Evolutionary conservation across 2,888 invertebrate genomes (phyloP), one percentile per base, ranked within the genome.

Genomic region (Alcis repandata): DNA sequence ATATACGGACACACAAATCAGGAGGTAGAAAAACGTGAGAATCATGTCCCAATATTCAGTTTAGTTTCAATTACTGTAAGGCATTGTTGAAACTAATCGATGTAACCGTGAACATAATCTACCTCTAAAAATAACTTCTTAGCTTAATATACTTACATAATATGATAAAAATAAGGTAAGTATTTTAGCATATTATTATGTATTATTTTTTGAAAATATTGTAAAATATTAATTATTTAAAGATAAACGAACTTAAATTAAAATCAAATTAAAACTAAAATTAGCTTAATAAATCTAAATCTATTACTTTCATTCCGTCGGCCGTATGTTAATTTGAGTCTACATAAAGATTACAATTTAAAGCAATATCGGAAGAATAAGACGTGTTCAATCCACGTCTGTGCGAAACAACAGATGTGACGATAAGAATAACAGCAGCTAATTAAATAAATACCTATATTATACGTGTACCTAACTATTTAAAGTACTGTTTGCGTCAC

Each of bases 381-480:
- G 51, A 63, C 36, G 43, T 45, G 51, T 65, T 56, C 46, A 56
- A 41, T 62, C 59, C 68, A 71, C 57, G 61, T 62, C 65, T 69
- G 68, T 61, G 70, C 68, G 58, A 57, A 56, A 27, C 52, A 62
- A 62, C 68, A 68, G 46, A 59, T 54, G 69, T 70, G 49, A 56
- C 53, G 54, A 52, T 59, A 67, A 69, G 66, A 74, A 71, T 67
- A 77, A 79, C 69, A 76, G 64, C 86, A 85, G 79, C 85, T 85
- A 86, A 85, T 83, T 81, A 82, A 84, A 86, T 81, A 82, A 84
- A 86, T 72, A 85, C 57, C 56, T 74, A 69, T 46, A 57, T n/a
- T 52, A 71, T 54, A 66, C 54, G 56, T 68, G 64, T 74, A 67
- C 72, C 3, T 27, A 6, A n/a, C 70, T 73, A 75, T 74, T 75